A percentile compares a stretch with the other conserved stretches of the same genome.
Evolutionary conservation across 2,888 invertebrate genomes (phyloP).

Genomic region (Neocrepidodera transversa): DNA sequence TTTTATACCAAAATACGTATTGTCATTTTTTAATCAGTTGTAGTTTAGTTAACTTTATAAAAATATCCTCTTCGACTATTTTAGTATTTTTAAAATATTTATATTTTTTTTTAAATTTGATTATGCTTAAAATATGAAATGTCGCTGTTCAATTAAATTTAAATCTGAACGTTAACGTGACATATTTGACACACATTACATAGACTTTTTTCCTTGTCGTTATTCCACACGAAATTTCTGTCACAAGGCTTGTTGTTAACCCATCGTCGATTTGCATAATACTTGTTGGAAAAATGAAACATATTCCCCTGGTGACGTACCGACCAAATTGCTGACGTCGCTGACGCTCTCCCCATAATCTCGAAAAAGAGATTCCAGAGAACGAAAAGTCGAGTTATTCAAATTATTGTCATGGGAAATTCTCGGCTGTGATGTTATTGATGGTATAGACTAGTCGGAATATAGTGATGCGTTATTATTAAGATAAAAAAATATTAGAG

Average conservation of each 20-base stretch:
- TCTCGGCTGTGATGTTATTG: constrained; percentile 16
- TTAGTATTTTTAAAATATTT: too few species aligned
- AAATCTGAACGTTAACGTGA: too few species aligned
- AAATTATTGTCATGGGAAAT: constrained; percentile 29
- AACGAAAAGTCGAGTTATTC: constrained; percentile 23
- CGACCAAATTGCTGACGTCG: constrained; percentile 21
- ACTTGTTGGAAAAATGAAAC: constrained; percentile 27
- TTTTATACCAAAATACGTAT: too few species aligned
- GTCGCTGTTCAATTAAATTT: too few species aligned
- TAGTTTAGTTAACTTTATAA: too few species aligned
- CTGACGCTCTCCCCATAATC: constrained; percentile 6
- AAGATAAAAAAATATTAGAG: too few species aligned
- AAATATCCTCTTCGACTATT: too few species aligned
- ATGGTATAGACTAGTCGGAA: too few species aligned
- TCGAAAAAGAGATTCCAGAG: constrained; percentile 9
- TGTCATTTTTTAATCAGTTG: too few species aligned
- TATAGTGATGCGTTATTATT: too few species aligned
- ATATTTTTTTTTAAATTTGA: too few species aligned
- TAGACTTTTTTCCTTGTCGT: constrained; percentile 8
- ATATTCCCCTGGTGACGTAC: constrained; percentile 22
- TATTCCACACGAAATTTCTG: constrained; percentile 17
- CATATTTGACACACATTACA: constrained; percentile 4
- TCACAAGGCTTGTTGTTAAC: constrained; percentile 26
- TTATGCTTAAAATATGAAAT: too few species aligned
- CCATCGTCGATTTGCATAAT: constrained; percentile 27